Percentiles rank a stretch among this genome's conserved stretches.
phyloP scores from a whole-genome alignment of 2,113 vertebrate genomes.

The Syrmaticus mikado region DNA sequence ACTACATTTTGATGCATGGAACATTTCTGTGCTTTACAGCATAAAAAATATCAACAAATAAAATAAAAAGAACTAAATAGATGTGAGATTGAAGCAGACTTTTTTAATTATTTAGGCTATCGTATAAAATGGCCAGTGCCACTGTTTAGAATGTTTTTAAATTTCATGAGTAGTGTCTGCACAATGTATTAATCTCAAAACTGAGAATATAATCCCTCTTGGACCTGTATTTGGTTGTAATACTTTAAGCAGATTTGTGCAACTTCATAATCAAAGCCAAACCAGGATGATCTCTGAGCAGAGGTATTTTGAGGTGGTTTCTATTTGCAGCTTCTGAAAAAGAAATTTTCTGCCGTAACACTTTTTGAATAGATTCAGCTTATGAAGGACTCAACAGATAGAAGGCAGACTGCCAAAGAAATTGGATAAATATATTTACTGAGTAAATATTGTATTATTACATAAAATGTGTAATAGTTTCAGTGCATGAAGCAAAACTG shows the following conservation, averaged over 20 bases:
- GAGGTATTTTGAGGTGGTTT: slow-evolving; percentile 46
- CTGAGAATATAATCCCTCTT: slow-evolving; percentile 36
- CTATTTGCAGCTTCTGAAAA: slow-evolving; percentile 22
- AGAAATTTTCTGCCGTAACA: background rate
- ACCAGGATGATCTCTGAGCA: slow-evolving; percentile 20
- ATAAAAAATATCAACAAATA: background rate
- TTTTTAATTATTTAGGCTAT: slow-evolving; percentile 43
- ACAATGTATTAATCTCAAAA: slow-evolving; percentile 44
- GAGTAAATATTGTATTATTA: slow-evolving; percentile 54
- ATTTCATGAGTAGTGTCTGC: slow-evolving; percentile 18
- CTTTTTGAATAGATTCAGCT: background rate
- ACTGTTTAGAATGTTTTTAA: slow-evolving; percentile 42
- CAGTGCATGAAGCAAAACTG: background rate
- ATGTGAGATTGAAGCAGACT: slow-evolving; percentile 1
- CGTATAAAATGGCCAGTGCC: background rate
- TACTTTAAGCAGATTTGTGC: slow-evolving; percentile 38
- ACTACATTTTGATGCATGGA: background rate
- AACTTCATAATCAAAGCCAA: slow-evolving; percentile 46
- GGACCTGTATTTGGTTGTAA: slow-evolving; percentile 8
- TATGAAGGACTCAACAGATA: slow-evolving; percentile 22
- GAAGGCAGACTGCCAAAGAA: slow-evolving; percentile 12
- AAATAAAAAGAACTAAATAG: background rate
- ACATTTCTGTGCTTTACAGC: slow-evolving; percentile 14
- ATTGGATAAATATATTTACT: slow-evolving; percentile 43
- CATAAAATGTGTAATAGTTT: slow-evolving; percentile 27